These are phyloP conservation scores for Holothuria glaberrima DNA, from an alignment of 35 echinoderm and acorn worm species.

Conservation along the genomic window DNA sequence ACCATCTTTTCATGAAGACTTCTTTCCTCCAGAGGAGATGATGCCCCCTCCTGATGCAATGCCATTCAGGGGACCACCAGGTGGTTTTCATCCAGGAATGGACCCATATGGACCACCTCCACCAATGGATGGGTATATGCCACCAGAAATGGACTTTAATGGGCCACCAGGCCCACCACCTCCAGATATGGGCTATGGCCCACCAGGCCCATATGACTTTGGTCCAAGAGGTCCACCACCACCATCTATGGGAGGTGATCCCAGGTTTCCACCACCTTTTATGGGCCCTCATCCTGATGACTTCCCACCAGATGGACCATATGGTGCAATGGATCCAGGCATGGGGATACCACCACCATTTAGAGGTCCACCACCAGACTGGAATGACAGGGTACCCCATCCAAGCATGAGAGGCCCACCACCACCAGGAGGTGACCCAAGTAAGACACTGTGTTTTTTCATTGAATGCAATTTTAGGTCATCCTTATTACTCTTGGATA, in stretches of 20 bases:
- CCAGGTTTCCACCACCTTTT: slow-evolving; percentile 33
- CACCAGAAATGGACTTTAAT: slow-evolving; percentile 50
- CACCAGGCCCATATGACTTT: slow-evolving; percentile 42
- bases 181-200: slow-evolving; percentile 35
- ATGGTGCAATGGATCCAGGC: slow-evolving; percentile 32
- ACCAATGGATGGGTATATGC: slow-evolving; percentile 2
- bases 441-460: slow-evolving; percentile 2
- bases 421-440: slow-evolving; percentile 38
- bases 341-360: slow-evolving; percentile 55
- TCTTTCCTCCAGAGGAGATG: slow-evolving; percentile 53
- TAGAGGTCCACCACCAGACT: slow-evolving; percentile 54
- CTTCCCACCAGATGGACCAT: slow-evolving; percentile 43
- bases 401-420: slow-evolving; percentile 29
- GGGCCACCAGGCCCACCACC: slow-evolving; percentile 28
- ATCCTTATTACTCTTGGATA: too few relatives aligned
- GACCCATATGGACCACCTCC: slow-evolving; percentile 28
- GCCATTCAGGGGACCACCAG: slow-evolving; percentile 48
- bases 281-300: slow-evolving; percentile 41
- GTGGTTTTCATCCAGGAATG: slow-evolving; percentile 3
- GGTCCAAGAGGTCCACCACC: slow-evolving; percentile 40
- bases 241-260: slow-evolving; percentile 33
- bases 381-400: slow-evolving; percentile 29
- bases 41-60: slow-evolving; percentile 25
- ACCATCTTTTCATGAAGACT: slow-evolving; percentile 59
- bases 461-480: too few relatives aligned